A percentile compares a stretch with the other conserved stretches of the same genome.
Conservation (phyloP, 2,113 vertebrate species). For the Zapornia atra region DNA sequence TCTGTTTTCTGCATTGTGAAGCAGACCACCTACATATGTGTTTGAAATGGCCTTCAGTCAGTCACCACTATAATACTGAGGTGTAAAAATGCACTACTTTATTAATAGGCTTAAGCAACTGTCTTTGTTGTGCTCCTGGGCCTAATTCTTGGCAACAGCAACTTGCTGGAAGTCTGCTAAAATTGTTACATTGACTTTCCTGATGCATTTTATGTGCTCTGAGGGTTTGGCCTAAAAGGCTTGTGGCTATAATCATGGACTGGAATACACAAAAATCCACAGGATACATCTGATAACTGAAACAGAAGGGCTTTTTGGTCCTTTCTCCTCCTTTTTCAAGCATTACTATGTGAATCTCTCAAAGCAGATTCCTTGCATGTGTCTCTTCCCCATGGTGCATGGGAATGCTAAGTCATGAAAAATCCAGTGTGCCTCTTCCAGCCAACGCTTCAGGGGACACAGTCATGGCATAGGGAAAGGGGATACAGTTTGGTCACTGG, state of each 20-base stretch:
- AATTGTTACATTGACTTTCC: not conserved
- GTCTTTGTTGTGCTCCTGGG: constrained; percentile 5
- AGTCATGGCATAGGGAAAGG: not conserved
- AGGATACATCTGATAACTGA: not conserved
- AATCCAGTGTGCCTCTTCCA: not conserved
- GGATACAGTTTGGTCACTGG: not conserved
- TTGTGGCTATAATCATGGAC: not conserved
- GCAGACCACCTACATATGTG: not conserved
- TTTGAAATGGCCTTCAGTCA: not conserved
- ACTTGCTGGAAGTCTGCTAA: not conserved
- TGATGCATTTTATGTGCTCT: not conserved
- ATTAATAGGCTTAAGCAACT: not conserved
- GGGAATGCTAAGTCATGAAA: not conserved
- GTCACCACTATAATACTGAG: not conserved
- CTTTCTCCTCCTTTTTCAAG: not conserved
- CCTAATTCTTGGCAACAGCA: not conserved
- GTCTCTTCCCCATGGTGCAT: not conserved
- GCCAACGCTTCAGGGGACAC: not conserved
- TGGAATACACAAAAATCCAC: not conserved
- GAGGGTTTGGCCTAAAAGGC: not conserved
- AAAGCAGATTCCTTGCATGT: not conserved
- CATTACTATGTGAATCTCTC: not conserved
- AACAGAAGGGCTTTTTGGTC: not conserved
- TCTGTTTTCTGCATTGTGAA: not conserved
- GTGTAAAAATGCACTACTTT: not conserved